phyloP scores from a whole-genome alignment of 2,113 vertebrate species.

The Neoarius graeffei region DNA sequence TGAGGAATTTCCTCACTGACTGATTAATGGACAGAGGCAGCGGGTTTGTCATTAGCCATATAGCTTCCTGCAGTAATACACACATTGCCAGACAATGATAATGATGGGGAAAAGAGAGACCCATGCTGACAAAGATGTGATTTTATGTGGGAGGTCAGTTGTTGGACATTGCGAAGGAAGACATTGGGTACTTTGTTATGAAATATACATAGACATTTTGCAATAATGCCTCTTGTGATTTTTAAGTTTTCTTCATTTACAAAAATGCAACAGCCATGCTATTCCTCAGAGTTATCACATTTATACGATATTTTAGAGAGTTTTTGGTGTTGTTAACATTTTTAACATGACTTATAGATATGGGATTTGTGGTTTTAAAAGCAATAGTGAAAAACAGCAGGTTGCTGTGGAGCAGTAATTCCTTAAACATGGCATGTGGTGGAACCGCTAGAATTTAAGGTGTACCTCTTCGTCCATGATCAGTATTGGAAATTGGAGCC shows the following conservation, averaged over 20 bases:
- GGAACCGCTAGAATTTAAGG: not conserved
- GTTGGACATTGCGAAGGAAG: not conserved
- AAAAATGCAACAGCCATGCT: not conserved
- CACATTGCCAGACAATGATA: conserved; percentile 31
- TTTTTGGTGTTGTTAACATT: not conserved
- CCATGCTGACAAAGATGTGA: not conserved
- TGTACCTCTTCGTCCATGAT: not conserved
- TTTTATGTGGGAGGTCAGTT: not conserved
- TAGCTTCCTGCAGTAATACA: conserved; percentile 23
- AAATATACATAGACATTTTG: not conserved
- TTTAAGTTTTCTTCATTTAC: not conserved
- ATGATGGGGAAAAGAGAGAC: conserved; percentile 26
- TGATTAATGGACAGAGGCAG: conserved; percentile 51
- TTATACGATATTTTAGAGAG: not conserved
- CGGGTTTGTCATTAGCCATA: conserved; percentile 42
- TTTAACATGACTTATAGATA: not conserved
- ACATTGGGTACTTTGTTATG: not conserved
- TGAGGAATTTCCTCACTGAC: conserved; percentile 57
- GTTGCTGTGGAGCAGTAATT: not conserved
- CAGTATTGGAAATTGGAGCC: not conserved
- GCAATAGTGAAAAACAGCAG: not conserved
- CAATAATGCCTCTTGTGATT: not conserved
- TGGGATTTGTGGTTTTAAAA: not conserved
- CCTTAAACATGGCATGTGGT: not conserved
- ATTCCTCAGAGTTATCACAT: not conserved